phyloP scores from a whole-genome alignment of 2,797 vertebrate species.

The Alca torda region DNA sequence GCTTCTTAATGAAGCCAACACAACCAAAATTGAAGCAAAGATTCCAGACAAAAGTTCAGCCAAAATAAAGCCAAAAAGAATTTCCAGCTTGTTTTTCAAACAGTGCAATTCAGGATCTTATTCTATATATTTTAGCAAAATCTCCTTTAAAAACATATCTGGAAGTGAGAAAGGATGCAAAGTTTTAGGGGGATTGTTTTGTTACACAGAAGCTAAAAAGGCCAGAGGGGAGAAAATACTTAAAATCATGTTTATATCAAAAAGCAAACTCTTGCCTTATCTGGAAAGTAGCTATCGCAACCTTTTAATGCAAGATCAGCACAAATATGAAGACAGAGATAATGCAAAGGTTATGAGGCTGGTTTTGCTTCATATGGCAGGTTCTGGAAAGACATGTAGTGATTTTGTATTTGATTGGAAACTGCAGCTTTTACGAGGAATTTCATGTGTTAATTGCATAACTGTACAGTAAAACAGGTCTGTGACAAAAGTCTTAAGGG shows the following conservation, averaged over 20 bases:
- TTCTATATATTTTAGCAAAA: neutral
- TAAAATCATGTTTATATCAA: neutral
- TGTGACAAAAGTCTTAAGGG: neutral
- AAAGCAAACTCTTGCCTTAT: neutral
- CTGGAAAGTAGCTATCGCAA: neutral
- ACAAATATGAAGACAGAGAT: neutral
- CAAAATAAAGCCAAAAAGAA: neutral
- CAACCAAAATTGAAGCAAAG: neutral
- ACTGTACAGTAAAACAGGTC: slow-evolving; percentile 9
- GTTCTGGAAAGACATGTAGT: neutral
- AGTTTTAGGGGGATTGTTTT: neutral
- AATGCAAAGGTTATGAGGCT: neutral
- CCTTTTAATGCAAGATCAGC: neutral
- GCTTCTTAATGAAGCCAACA: neutral
- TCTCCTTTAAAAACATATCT: neutral
- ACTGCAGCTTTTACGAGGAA: neutral
- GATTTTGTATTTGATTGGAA: neutral
- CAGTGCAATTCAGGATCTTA: neutral
- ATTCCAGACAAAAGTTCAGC: neutral
- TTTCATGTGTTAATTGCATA: neutral
- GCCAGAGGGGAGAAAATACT: neutral
- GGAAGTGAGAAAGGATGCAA: neutral
- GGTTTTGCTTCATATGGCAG: neutral
- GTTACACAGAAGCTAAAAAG: neutral
- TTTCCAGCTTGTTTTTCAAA: neutral